Evolutionary conservation across 2,888 invertebrate species (phyloP).

Genomic region (Drosophila borborema): DNA sequence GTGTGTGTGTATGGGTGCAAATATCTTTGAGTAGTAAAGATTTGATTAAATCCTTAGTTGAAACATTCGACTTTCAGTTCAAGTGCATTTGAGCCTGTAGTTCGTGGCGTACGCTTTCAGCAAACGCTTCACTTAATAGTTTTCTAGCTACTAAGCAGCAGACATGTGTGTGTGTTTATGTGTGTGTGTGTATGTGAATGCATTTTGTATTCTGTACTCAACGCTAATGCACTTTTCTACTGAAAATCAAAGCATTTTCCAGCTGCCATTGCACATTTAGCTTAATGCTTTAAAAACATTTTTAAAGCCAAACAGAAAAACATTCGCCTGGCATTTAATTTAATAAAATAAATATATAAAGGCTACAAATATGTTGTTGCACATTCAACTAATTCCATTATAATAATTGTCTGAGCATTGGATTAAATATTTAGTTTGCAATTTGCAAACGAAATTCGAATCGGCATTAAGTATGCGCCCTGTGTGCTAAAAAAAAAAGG

Average conservation of each 20-base stretch:
- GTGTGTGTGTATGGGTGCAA: constrained; percentile 14
- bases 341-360: neutral
- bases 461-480: constrained; percentile 24
- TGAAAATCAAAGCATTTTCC: constrained; percentile 24
- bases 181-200: neutral
- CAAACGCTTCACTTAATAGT: constrained; percentile 5
- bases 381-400: constrained; percentile 10
- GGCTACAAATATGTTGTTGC: neutral
- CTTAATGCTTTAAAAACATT: neutral
- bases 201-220: constrained; percentile 2
- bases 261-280: constrained; percentile 11
- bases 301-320: neutral
- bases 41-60: constrained; percentile 28
- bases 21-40: constrained; percentile 13
- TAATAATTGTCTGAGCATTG: neutral
- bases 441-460: constrained; percentile 3
- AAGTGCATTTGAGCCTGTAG: constrained; percentile 12
- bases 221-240: constrained; percentile 47
- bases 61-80: constrained; percentile 30
- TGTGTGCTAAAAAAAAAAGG: neutral
- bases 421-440: constrained; percentile 6
- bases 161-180: neutral
- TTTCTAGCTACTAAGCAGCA: constrained; percentile 3
- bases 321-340: neutral
- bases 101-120: constrained; percentile 23